Evolutionary conservation across 2,888 invertebrate species (phyloP).

Genomic region (Hartigia nigra): DNA sequence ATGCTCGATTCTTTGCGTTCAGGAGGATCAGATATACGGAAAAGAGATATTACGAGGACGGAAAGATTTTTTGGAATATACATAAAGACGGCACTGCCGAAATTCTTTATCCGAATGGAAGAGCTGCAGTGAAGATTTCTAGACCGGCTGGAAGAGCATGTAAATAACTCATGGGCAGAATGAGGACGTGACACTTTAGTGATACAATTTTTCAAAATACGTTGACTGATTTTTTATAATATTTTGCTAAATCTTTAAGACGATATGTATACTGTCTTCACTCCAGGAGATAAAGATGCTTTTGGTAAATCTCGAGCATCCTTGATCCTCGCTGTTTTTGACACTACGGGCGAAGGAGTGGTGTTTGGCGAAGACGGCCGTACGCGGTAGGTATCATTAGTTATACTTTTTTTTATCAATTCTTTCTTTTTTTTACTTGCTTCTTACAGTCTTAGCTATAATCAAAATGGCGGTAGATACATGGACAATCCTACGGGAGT

Average conservation of each 20-base stretch:
- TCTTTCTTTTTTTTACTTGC: not conserved
- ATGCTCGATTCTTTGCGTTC: constrained; percentile 30
- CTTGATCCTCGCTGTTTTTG: constrained; percentile 47
- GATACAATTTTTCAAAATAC: too few relatives aligned
- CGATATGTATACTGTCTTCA: constrained; percentile 47
- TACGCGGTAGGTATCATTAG: constrained; percentile 34
- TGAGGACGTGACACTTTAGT: too few relatives aligned
- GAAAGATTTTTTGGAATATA: constrained; percentile 33
- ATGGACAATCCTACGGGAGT: constrained; percentile 37
- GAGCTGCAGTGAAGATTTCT: constrained; percentile 35
- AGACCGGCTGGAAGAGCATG: constrained; percentile 35
- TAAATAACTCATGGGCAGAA: constrained; percentile 36
- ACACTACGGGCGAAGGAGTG: constrained; percentile 47
- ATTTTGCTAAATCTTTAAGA: constrained; percentile 37
- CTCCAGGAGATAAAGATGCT: constrained; percentile 39
- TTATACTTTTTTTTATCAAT: not conserved
- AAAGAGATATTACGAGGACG: constrained; percentile 36
- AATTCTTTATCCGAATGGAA: constrained; percentile 46
- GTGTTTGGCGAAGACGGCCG: constrained; percentile 43
- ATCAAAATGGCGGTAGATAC: constrained; percentile 50
- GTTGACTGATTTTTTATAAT: constrained; percentile 3
- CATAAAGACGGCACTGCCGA: constrained; percentile 32
- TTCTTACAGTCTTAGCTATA: constrained; percentile 45
- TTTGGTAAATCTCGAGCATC: constrained; percentile 29
- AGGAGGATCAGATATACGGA: constrained; percentile 22